Evolutionary conservation across 2,888 invertebrate genomes (phyloP), one percentile per base, ranked within the genome.

Genomic region (Leucania comma): DNA sequence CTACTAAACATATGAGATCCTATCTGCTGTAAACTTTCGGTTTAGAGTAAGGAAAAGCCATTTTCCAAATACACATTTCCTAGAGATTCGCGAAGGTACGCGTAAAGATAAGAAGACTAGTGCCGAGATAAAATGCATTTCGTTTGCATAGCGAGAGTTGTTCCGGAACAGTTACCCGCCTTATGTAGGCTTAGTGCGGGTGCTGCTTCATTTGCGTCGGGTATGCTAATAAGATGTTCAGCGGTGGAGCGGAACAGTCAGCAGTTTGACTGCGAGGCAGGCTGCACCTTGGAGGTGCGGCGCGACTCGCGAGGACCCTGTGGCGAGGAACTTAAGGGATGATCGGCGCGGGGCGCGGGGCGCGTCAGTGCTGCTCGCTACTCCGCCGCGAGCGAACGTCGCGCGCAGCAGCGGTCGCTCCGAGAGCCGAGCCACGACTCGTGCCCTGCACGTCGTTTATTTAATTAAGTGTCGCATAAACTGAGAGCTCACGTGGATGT

Each of bases 391-490:
- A 90, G 91, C 90, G 93, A 90, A 93, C 95, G 93, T 89, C 86
- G 85, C 89, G 84, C 82, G 63, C 61, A 77, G 78, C 79, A 75
- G 76, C 83, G 78, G 82, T 84, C 83, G 79, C 76, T 79, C 81
- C 86, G 82, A 68, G 42, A 57, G 63, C 81, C 84, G 80, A 87
- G 85, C 87, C 82, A 78, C 87, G 48, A 85, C 68, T 78, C 71
- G 83, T 71, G 73, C 78, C 77, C 84, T 76, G 82, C 88, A 84
- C 89, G 85, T 90, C 91, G 89, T 90, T 92, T 91, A 94, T 92
- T 89, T 89, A 93, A 94, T 94, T 93, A 94, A 93, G 94, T 95
- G 94, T 90, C 90, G 85, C 90, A 92, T 91, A 90, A 93, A 94
- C 92, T 91, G 88, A 89, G 87, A 90, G 89, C 91, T 91, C 92